These are phyloP conservation scores for Gadus macrocephalus DNA, from an alignment of 2,113 vertebrate species.

Conservation along the genomic window DNA sequence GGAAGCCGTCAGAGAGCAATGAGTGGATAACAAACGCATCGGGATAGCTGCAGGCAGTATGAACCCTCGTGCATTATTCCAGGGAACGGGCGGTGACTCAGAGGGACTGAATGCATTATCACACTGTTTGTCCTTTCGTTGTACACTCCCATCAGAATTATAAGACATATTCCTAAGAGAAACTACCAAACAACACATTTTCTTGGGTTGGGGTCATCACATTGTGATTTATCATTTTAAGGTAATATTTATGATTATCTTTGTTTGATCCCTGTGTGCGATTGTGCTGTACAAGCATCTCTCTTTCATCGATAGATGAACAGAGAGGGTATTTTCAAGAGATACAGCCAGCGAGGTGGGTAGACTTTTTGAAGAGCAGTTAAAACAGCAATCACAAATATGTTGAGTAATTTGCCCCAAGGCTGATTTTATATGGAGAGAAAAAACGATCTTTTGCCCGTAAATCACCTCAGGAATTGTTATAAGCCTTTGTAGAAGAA, in stretches of 20 bases:
- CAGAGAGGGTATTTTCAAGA: slow-evolving; percentile 5
- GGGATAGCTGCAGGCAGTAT: not conserved
- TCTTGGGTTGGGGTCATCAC: no score
- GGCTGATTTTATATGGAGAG: not conserved
- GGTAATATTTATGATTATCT: slow-evolving; percentile 1
- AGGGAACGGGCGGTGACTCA: not conserved
- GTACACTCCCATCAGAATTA: no score
- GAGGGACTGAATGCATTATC: slow-evolving; percentile 6
- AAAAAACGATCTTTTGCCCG: not conserved
- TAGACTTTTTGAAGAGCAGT: slow-evolving; percentile 13
- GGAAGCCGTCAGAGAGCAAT: no score
- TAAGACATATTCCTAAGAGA: no score
- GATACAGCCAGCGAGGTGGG: not conserved
- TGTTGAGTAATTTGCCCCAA: slow-evolving; percentile 1
- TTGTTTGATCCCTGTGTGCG: not conserved
- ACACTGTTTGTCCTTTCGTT: no score
- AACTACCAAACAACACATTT: no score
- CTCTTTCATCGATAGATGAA: slow-evolving; percentile 11
- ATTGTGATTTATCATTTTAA: no score
- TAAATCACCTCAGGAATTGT: slow-evolving; percentile 1
- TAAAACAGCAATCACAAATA: not conserved
- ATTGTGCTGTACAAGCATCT: not conserved
- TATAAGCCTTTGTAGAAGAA: not conserved
- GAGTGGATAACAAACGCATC: not conserved
- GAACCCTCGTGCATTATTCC: not conserved